Percentiles rank a stretch among this genome's conserved stretches.
Evolutionary conservation across 2,888 invertebrate genomes (phyloP).

Genomic region (Trisateles emortualis): DNA sequence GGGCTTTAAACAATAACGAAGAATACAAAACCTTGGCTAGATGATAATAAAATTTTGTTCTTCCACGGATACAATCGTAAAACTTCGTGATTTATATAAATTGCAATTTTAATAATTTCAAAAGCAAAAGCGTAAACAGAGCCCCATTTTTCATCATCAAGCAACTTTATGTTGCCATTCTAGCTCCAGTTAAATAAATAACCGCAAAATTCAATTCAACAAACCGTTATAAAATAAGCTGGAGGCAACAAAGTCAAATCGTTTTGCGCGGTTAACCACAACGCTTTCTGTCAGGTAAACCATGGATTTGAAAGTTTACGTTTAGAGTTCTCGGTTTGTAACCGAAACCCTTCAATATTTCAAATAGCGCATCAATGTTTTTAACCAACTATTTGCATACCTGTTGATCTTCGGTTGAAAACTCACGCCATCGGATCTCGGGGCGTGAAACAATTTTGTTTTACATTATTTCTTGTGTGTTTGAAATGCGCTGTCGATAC

Average conservation of each 20-base stretch:
- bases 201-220: conserved; percentile 86
- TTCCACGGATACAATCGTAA: conserved; percentile 8
- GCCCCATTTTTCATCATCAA: conserved; percentile 47
- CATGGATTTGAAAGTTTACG: conserved; percentile 80
- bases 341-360: conserved; percentile 69
- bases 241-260: conserved; percentile 82
- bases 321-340: conserved; percentile 66
- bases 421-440: conserved; percentile 39
- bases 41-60: conserved; percentile 10
- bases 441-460: conserved; percentile 57
- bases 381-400: conserved; percentile 67
- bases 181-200: conserved; percentile 82
- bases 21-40: not conserved
- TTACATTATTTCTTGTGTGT: conserved; percentile 52
- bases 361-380: conserved; percentile 60
- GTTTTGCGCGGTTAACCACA: conserved; percentile 85
- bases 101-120: conserved; percentile 33
- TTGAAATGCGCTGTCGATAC: conserved; percentile 48
- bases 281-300: conserved; percentile 77
- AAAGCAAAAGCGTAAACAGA: conserved; percentile 28
- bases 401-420: conserved; percentile 65
- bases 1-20: conserved; percentile 5
- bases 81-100: conserved; percentile 32
- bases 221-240: conserved; percentile 85
- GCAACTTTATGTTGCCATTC: conserved; percentile 57